phyloP scores from a whole-genome alignment of 2,888 invertebrate species.

The Eucriotettix oculatus region DNA sequence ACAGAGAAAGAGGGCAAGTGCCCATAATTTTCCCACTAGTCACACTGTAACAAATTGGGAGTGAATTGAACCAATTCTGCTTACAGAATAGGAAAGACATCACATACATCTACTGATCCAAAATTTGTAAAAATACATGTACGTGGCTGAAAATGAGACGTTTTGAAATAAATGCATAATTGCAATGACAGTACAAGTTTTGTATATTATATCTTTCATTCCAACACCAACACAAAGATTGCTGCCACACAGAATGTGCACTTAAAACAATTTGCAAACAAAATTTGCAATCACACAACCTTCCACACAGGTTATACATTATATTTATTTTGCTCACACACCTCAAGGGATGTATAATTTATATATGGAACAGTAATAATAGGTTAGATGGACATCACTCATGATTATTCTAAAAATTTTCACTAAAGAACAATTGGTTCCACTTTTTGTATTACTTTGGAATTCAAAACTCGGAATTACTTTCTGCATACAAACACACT shows the following conservation, averaged over 20 bases:
- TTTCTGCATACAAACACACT: slow-evolving; percentile 6
- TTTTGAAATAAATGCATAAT: background rate
- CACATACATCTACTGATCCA: background rate
- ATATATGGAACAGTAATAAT: slow-evolving; percentile 8
- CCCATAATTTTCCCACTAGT: too few species aligned
- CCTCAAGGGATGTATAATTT: slow-evolving; percentile 2
- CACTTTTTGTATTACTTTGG: slow-evolving; percentile 8
- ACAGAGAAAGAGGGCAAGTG: too few species aligned
- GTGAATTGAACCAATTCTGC: too few species aligned
- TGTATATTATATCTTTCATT: slow-evolving; percentile 11
- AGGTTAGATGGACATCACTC: slow-evolving; percentile 7
- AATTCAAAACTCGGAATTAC: slow-evolving; percentile 12
- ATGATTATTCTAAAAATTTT: slow-evolving; percentile 9
- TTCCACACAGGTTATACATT: slow-evolving; percentile 4
- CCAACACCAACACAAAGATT: slow-evolving; percentile 13
- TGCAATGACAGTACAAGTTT: slow-evolving; percentile 1
- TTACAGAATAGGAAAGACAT: too few species aligned
- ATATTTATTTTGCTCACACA: background rate
- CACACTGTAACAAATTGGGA: too few species aligned
- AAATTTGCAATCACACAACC: slow-evolving; percentile 7
- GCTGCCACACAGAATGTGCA: slow-evolving; percentile 12
- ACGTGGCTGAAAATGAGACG: too few species aligned
- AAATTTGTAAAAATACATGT: slow-evolving; percentile 4
- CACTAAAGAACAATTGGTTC: slow-evolving; percentile 9
- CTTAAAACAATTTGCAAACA: slow-evolving; percentile 12